Conservation (phyloP, 1,140 invertebrate genomes). For the Pogonomyrmex barbatus region DNA sequence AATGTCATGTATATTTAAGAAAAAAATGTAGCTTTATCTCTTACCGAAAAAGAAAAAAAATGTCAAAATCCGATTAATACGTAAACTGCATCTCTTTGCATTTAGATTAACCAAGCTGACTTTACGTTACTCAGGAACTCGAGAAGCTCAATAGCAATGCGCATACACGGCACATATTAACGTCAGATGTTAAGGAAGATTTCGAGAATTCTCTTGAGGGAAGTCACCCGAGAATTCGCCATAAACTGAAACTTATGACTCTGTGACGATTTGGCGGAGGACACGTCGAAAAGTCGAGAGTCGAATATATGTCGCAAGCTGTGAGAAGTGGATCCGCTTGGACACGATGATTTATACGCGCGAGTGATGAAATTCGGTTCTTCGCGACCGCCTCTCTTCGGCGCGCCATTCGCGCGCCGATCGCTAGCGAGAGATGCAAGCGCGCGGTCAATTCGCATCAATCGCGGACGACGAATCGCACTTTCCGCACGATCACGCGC, state of each 20-base stretch:
- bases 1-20: neutral
- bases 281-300: no score
- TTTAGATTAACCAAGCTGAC: neutral
- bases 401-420: conserved; percentile 10
- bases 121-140: neutral
- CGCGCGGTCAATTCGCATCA: neutral
- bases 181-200: neutral
- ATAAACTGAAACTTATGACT: neutral
- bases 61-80: neutral
- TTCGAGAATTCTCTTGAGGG: neutral
- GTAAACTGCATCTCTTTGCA: neutral
- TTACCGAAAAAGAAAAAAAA: neutral
- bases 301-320: neutral
- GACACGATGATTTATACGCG: neutral
- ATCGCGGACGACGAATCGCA: conserved; percentile 34
- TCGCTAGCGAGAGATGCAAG: neutral
- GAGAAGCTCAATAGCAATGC: neutral
- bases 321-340: neutral
- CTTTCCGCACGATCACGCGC: conserved; percentile 44
- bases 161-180: no score
- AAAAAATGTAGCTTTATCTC: neutral
- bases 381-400: neutral
- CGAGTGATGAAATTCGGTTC: neutral
- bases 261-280: neutral
- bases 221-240: neutral